These are phyloP conservation scores for Bombus haemorrhoidalis DNA, from an alignment of 1,140 invertebrate species.

Conservation along the genomic window DNA sequence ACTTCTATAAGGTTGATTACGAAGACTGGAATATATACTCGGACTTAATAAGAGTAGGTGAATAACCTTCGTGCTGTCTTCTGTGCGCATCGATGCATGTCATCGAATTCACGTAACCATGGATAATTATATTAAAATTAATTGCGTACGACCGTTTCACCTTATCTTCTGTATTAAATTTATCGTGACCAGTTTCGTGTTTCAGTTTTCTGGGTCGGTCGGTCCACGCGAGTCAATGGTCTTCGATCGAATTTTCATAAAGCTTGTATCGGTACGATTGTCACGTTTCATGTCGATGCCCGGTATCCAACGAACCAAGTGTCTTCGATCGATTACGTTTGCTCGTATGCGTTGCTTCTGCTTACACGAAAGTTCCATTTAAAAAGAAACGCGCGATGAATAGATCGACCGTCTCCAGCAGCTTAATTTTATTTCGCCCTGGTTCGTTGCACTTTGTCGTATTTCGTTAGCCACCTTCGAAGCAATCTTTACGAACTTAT, in stretches of 20 bases:
- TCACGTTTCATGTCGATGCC: slow-evolving; percentile 18
- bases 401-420: not conserved
- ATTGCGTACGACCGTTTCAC: not conserved
- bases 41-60: no score
- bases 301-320: not conserved
- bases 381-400: not conserved
- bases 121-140: slow-evolving; percentile 27
- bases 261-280: not conserved
- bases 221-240: not conserved
- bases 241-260: slow-evolving; percentile 11
- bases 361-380: not conserved
- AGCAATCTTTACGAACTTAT: not conserved
- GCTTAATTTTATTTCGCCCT: not conserved
- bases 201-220: slow-evolving; percentile 8
- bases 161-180: not conserved
- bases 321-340: not conserved
- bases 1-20: not conserved
- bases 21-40: not conserved
- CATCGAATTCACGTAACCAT: not conserved
- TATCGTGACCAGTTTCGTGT: not conserved
- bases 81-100: not conserved
- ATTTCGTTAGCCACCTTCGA: not conserved
- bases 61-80: not conserved
- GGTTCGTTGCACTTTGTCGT: not conserved
- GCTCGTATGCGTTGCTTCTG: not conserved